Evolutionary conservation across 2,888 invertebrate genomes (phyloP), one percentile per base, ranked within the genome.

Genomic region (Poecilus cupreus): DNA sequence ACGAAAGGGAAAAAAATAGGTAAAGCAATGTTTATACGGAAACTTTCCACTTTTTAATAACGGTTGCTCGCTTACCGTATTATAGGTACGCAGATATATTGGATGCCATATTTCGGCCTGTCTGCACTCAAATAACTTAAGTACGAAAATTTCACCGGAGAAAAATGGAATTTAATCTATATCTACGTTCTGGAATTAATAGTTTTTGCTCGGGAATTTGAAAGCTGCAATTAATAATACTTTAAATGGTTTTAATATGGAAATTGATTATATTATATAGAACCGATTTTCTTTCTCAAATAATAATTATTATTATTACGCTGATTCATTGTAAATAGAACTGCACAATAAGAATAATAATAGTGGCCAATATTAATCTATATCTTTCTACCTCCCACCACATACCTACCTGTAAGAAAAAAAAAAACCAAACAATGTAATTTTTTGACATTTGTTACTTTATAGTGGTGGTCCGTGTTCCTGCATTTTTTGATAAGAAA

Each of bases 11-110:
- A 57, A 57, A 24, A 60, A 60, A 26, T n/a, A 60, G 60, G 11
- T 8, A 1, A 13, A 43, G 43, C n/a, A 60, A n/a, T 60, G 60
- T 60, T 43, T 43, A 13, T 60, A 26, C n/a, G 60, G 60, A 26
- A 57, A 60, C 60, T 60, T 60, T 60, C 13, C n/a, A 43, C n/a
- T 32, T 43, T 60, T 60, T 60, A 60, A 60, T 60, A 60, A 60
- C 26, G 13, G n/a, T 20, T 24, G 24, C 60, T 11, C 26, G n/a
- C n/a, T 20, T 11, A 32, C 32, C 32, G n/a, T 11, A 11, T 43
- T 11, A 43, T n/a, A 13, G n/a, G 43, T 0, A 43, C 43, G n/a
- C 24, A 26, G 13, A 60, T 60, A 60, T 60, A 60, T 60, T 60
- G 60, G 26, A 60, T 43, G 43, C 43, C 43, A 43, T 43, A 43